These are phyloP conservation scores for Sparus aurata DNA, from an alignment of 2,797 vertebrate species.

Conservation along the genomic window DNA sequence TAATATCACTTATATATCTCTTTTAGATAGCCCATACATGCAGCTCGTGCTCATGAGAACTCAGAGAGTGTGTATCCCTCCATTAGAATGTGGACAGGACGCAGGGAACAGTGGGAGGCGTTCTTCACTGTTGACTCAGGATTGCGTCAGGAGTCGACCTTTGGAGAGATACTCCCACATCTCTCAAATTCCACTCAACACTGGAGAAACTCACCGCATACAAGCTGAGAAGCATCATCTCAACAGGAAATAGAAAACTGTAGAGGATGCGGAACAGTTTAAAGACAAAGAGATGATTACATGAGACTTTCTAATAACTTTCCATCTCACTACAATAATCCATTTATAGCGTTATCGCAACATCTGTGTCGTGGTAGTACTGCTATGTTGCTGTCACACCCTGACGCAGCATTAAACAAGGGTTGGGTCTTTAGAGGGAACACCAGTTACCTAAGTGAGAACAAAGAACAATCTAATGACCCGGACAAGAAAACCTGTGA, in stretches of 20 bases:
- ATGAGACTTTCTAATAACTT: too few relatives aligned
- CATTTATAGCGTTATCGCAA: not conserved
- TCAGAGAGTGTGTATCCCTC: not conserved
- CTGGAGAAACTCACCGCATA: not conserved
- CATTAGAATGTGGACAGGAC: conserved; percentile 24
- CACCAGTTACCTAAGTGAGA: not conserved
- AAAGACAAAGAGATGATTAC: not conserved
- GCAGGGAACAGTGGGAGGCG: conserved; percentile 10
- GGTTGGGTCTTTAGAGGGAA: conserved; percentile 2
- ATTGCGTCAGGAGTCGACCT: not conserved
- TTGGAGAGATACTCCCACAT: conserved; percentile 9
- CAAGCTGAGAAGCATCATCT: not conserved
- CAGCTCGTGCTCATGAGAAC: not conserved
- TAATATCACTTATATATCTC: not conserved
- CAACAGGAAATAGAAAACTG: not conserved
- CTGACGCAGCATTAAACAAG: not conserved
- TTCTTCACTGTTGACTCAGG: conserved; percentile 18
- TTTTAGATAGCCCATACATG: not conserved
- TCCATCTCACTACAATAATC: not conserved
- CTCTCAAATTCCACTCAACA: not conserved
- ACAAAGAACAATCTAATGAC: conserved; percentile 33
- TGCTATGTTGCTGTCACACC: not conserved
- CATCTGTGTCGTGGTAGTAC: not conserved
- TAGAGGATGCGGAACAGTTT: not conserved
- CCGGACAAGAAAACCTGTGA: conserved; percentile 22